These are phyloP conservation scores for Andricus quercusramuli DNA, from an alignment of 2,888 invertebrate species.

Conservation along the genomic window DNA sequence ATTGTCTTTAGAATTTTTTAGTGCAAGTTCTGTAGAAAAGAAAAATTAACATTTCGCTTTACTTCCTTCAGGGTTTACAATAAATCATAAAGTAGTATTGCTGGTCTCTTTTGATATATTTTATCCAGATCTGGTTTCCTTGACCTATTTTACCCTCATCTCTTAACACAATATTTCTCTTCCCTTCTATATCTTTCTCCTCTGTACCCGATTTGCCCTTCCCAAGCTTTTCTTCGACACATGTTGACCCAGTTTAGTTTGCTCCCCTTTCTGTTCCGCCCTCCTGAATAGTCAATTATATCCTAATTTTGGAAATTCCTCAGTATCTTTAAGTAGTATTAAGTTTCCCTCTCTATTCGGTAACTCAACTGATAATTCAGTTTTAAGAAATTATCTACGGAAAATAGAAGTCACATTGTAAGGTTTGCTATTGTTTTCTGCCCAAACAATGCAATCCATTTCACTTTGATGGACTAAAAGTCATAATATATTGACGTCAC, in stretches of 20 bases:
- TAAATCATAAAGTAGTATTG: background rate
- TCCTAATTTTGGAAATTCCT: background rate
- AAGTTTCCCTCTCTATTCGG: background rate
- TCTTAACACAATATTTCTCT: background rate
- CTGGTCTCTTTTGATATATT: background rate
- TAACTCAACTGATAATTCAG: background rate
- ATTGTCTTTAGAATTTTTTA: conserved; percentile 18
- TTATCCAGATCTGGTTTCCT: background rate
- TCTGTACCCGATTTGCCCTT: conserved; percentile 19
- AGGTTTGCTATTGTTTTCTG: background rate
- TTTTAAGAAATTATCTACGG: background rate
- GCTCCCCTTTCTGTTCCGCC: conserved; percentile 15
- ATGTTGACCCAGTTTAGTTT: conserved; percentile 28
- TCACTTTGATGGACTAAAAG: background rate
- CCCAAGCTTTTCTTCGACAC: conserved; percentile 26
- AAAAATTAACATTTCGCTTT: conserved; percentile 1
- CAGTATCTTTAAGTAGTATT: background rate
- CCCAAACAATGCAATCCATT: conserved; percentile 11
- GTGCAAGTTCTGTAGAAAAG: background rate
- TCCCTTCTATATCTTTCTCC: background rate
- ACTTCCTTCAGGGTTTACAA: background rate
- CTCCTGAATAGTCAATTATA: background rate
- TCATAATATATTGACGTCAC: conserved; percentile 8
- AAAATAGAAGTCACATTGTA: too few species aligned
- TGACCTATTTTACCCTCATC: conserved; percentile 15